phyloP scores from a whole-genome alignment of 2,113 vertebrate species.

The Halcyon malimbica region DNA sequence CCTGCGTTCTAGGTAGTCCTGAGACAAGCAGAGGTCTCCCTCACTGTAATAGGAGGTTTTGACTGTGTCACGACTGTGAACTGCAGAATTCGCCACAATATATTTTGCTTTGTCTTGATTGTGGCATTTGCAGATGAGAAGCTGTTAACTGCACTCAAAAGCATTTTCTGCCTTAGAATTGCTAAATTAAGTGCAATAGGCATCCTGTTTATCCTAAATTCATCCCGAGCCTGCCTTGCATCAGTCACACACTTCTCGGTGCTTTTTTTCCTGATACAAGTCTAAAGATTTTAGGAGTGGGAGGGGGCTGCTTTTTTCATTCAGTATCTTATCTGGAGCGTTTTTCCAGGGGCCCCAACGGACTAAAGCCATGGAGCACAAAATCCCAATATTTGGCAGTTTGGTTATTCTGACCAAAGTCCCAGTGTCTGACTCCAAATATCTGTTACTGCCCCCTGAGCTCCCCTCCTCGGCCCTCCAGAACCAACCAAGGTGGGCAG shows the following conservation, averaged over 20 bases:
- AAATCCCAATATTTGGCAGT: not conserved
- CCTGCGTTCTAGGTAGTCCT: not conserved
- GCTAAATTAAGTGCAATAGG: not conserved
- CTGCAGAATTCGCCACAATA: slow-evolving; percentile 38
- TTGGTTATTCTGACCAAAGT: not conserved
- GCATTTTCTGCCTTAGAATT: not conserved
- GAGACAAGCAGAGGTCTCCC: not conserved
- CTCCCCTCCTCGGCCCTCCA: not conserved
- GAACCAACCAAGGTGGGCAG: not conserved
- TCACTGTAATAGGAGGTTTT: not conserved
- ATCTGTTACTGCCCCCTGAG: not conserved
- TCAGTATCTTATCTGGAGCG: not conserved
- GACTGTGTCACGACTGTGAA: slow-evolving; percentile 34
- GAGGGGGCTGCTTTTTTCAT: not conserved
- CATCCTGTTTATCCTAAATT: slow-evolving; percentile 33
- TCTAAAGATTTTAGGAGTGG: not conserved
- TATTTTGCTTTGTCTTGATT: slow-evolving; percentile 42
- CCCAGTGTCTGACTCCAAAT: not conserved
- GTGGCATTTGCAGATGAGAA: slow-evolving; percentile 41
- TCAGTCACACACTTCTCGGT: not conserved
- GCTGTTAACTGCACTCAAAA: not conserved
- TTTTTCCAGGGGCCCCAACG: not conserved
- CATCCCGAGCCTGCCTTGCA: not conserved
- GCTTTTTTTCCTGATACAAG: not conserved
- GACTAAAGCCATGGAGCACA: not conserved